These are phyloP conservation scores for Aramus guarauna DNA, from an alignment of 2,113 vertebrate genomes.

Conservation along the genomic window DNA sequence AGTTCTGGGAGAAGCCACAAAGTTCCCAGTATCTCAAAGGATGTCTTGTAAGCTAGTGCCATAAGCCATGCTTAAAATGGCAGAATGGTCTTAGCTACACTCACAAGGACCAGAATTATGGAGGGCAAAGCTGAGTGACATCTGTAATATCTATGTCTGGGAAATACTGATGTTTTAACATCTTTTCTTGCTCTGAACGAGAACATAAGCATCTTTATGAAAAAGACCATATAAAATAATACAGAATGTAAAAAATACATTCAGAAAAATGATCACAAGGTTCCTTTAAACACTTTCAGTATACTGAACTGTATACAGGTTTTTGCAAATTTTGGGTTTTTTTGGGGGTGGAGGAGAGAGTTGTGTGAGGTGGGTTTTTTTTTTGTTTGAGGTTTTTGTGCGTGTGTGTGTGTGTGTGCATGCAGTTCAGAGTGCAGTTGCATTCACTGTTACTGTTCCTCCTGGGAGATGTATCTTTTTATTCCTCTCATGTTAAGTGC, in stretches of 20 bases:
- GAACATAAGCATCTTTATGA: not conserved
- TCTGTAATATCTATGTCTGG: not conserved
- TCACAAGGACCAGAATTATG: not conserved
- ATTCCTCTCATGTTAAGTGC: not conserved
- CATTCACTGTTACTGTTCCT: not conserved
- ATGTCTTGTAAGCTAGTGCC: not conserved
- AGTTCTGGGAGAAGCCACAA: not conserved
- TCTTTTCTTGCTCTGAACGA: not conserved
- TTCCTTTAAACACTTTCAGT: not conserved
- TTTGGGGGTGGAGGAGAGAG: too few relatives aligned
- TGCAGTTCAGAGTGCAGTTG: not conserved
- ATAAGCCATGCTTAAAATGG: not conserved
- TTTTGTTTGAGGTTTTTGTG: too few relatives aligned
- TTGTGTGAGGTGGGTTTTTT: too few relatives aligned
- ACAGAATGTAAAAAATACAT: not conserved
- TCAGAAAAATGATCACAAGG: not conserved
- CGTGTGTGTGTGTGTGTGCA: too few relatives aligned
- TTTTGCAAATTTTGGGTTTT: not conserved
- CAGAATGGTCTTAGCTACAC: not conserved
- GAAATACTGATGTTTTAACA: not conserved
- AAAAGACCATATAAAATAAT: not conserved
- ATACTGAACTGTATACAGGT: not conserved
- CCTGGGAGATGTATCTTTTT: not conserved
- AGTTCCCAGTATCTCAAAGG: not conserved
- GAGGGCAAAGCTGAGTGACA: not conserved